A percentile compares a stretch with the other conserved stretches of the same genome.
Conservation (phyloP, 2,113 vertebrate genomes). For the Bambusicola thoracicus region DNA sequence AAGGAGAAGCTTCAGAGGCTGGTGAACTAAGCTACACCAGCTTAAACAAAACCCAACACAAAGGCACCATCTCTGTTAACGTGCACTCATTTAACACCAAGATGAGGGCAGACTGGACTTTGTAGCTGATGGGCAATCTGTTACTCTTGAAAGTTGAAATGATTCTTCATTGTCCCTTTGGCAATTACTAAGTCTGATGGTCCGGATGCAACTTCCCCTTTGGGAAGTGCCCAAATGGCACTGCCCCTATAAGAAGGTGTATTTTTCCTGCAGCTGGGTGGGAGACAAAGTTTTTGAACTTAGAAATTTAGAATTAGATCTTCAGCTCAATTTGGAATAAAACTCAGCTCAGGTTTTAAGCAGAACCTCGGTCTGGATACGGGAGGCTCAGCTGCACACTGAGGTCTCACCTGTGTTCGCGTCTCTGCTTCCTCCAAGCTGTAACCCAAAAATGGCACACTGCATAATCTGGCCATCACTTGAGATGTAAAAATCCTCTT, state of each 20-base stretch:
- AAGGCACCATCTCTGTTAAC: conserved; percentile 13
- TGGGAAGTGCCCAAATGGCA: background rate
- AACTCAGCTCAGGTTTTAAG: background rate
- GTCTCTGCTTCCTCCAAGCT: background rate
- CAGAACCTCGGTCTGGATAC: background rate
- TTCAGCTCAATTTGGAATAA: background rate
- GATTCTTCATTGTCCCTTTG: background rate
- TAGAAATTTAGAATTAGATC: background rate
- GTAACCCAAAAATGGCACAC: background rate
- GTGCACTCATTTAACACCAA: background rate
- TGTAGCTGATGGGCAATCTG: background rate
- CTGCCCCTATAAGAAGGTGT: background rate
- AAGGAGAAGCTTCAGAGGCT: background rate
- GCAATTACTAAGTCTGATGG: background rate
- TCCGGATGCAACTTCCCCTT: background rate
- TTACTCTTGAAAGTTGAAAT: conserved; percentile 1
- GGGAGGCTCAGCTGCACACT: background rate
- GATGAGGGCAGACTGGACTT: background rate
- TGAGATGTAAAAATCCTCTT: background rate
- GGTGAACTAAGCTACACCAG: background rate
- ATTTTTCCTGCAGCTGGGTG: background rate
- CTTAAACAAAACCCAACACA: background rate
- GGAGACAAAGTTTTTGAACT: background rate
- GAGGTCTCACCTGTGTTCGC: background rate
- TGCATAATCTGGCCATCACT: background rate